These are phyloP conservation scores for Pollimyrus isidori DNA, from an alignment of 2,113 vertebrate genomes.

Conservation along the genomic window DNA sequence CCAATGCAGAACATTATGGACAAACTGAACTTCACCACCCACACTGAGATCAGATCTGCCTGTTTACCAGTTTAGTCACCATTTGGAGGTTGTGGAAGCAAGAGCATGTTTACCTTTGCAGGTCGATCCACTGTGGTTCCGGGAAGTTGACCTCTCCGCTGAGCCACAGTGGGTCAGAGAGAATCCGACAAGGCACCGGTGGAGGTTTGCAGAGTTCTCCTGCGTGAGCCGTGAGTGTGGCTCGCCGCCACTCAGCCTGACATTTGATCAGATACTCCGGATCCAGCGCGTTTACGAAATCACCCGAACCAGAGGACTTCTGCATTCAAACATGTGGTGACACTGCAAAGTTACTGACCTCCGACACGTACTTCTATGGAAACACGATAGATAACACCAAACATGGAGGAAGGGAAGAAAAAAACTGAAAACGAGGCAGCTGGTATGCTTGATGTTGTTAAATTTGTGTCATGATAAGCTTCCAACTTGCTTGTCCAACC, in stretches of 20 bases:
- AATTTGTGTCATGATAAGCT: not conserved
- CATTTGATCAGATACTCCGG: not conserved
- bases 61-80: constrained; percentile 10
- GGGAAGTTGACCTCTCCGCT: not conserved
- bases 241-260: not conserved
- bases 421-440: not conserved
- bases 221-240: not conserved
- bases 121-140: not conserved
- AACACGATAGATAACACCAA: not conserved
- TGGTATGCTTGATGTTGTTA: not conserved
- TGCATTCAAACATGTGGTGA: not conserved
- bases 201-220: not conserved
- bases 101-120: constrained; percentile 10
- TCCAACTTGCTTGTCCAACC: not conserved
- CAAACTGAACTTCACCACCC: constrained; percentile 1
- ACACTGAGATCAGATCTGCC: constrained; percentile 5
- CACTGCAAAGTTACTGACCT: not conserved
- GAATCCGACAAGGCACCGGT: not conserved
- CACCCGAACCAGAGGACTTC: not conserved
- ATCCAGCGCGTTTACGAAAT: not conserved
- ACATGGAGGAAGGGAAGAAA: not conserved
- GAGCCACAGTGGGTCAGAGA: constrained; percentile 7
- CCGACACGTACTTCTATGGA: not conserved
- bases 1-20: constrained; percentile 9
- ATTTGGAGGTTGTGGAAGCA: not conserved